Evolutionary conservation across 2,113 vertebrate species (phyloP).

Genomic region (Rostratula benghalensis): DNA sequence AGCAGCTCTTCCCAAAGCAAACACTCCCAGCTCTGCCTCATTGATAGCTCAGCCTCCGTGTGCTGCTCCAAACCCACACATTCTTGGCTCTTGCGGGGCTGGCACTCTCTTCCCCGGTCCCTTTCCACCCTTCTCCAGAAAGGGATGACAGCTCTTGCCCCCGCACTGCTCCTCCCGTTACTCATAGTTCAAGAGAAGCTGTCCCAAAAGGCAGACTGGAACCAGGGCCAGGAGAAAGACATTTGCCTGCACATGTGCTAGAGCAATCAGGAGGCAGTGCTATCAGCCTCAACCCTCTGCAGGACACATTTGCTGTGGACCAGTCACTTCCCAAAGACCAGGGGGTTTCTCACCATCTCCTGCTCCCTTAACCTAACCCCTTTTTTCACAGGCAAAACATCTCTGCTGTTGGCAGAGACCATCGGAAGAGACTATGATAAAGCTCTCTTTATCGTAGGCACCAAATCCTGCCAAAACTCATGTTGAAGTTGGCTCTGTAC

Average conservation of each 20-base stretch:
- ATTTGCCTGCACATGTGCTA: neutral
- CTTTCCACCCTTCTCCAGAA: neutral
- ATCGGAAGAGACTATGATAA: neutral
- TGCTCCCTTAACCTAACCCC: neutral
- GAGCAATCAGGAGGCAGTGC: neutral
- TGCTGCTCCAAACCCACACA: constrained; percentile 48
- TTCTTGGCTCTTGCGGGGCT: constrained; percentile 1
- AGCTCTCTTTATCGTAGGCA: too few species aligned
- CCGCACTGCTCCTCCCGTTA: neutral
- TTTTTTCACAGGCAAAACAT: neutral
- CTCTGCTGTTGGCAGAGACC: neutral
- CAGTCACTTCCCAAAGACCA: neutral
- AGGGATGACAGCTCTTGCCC: constrained; percentile 34
- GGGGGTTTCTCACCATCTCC: neutral
- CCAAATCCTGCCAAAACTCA: neutral
- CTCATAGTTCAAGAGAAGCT: neutral
- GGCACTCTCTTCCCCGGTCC: neutral
- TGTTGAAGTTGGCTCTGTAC: neutral
- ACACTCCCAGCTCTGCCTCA: constrained; percentile 7
- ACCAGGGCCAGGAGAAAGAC: neutral
- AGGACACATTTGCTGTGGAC: neutral
- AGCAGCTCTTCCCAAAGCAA: constrained; percentile 14
- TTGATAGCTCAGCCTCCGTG: neutral
- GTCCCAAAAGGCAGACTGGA: neutral
- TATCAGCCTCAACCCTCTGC: neutral